A percentile compares a stretch with the other conserved stretches of the same genome.
These are phyloP conservation scores for Mellivora capensis DNA, from an alignment of 2,113 vertebrate species.

Conservation along the genomic window DNA sequence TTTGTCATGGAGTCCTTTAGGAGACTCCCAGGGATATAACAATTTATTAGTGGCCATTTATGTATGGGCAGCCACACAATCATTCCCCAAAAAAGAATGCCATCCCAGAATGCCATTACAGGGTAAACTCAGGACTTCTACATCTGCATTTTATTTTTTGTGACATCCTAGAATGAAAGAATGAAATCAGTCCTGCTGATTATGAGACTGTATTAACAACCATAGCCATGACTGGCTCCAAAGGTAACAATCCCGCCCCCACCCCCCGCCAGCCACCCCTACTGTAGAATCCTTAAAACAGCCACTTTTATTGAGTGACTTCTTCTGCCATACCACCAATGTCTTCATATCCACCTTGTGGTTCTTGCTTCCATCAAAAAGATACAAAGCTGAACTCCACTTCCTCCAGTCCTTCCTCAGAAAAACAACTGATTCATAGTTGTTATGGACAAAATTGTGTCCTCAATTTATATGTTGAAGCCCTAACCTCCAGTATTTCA, in stretches of 20 bases:
- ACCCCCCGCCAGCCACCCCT: background rate
- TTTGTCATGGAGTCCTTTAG: background rate
- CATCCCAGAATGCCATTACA: background rate
- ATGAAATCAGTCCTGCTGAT: background rate
- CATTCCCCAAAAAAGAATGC: fast-evolving
- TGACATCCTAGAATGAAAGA: background rate
- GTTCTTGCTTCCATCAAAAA: background rate
- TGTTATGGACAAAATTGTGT: background rate
- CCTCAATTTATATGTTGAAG: background rate
- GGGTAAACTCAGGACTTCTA: background rate
- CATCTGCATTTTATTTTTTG: background rate
- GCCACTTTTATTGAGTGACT: background rate
- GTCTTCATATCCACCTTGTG: background rate
- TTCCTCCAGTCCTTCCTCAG: background rate
- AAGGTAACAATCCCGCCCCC: background rate
- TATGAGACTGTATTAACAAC: background rate
- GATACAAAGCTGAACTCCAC: background rate
- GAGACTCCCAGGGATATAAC: background rate
- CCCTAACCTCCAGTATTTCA: background rate
- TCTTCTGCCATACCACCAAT: background rate
- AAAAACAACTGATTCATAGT: background rate
- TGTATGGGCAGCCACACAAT: background rate
- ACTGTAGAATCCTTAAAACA: background rate
- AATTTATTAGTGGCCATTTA: background rate
- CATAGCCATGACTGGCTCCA: background rate